Base-by-base conservation (phyloP, 2,888 invertebrate genomes). In the Biston stratarius region DNA sequence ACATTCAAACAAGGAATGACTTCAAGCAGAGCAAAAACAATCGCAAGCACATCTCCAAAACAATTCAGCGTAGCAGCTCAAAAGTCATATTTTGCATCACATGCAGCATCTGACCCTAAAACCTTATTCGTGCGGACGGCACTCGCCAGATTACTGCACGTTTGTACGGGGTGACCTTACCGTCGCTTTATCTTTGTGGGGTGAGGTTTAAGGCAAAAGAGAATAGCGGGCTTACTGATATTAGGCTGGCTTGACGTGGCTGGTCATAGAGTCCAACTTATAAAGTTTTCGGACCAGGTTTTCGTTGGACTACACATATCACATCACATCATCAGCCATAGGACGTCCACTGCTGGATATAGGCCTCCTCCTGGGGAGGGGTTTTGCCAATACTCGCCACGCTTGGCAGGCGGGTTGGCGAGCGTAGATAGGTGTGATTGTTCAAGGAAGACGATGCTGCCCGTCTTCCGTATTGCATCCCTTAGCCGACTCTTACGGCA, bases 111-210 rank as follows among this genome's bases (percentile, higher is more conserved):
- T 76, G 77, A 77, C 77, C 77, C 74, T 73, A 76, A 71, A 76
- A 73, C 74, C 69, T 61, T 69, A 64, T 73, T 75, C 76, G 75
- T 77, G 76, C 61, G 49, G 36, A 6, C 60, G 62, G 61, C 63
- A 63, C 67, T 71, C 70, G 64, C 63, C 71, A 62, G 72, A 75
- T 77, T 72, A 69, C 75, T 69, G 74, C 81, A 79, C 77, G 79
- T 71, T 59, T 2, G 34, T 34, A 58, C 67, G 73, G 45, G 56
- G 48, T 70, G 69, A 69, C 67, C 66, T 74, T 72, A 75, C 71
- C 72, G 61, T 49, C 61, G 61, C 56, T 61, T 55, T 9, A 8
- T 56, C 52, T 36, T 1, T 2, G 5, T 0, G 11, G 6, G 5
- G 11, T 34, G 1, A 12, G 40, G 44, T 7, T 6, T 24, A 55